A percentile compares a stretch with the other conserved stretches of the same genome.
phyloP scores from a whole-genome alignment of 2,797 vertebrate species.

The Lindbergichthys nudifrons region DNA sequence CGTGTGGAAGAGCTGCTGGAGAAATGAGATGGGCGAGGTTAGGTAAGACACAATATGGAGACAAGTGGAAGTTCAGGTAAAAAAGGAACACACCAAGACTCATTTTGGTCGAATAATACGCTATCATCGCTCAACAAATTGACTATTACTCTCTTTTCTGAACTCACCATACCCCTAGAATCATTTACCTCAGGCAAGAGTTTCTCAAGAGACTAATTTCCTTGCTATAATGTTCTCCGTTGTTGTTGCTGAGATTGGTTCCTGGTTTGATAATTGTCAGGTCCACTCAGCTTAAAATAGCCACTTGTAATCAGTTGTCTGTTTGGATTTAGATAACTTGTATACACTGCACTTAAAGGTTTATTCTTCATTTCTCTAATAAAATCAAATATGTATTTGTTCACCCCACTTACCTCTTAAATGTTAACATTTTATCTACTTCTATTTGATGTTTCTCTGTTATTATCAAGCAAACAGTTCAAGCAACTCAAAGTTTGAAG shows the following conservation, averaged over 20 bases:
- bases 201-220: not conserved
- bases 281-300: not conserved
- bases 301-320: not conserved
- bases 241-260: not conserved
- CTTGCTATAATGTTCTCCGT: not conserved
- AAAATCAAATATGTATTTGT: not conserved
- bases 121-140: constrained; percentile 10
- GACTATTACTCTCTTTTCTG: constrained; percentile 6
- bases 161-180: not conserved
- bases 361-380: too few species aligned
- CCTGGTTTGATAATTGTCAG: not conserved
- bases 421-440: not conserved
- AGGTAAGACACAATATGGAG: not conserved
- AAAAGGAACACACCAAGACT: not conserved
- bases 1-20: not conserved
- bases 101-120: constrained; percentile 11
- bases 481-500: not conserved
- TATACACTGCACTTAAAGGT: not conserved
- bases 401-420: not conserved
- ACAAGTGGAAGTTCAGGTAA: constrained; percentile 1
- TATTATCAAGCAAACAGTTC: not conserved
- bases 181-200: not conserved
- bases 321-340: not conserved
- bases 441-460: not conserved
- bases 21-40: constrained; percentile 20